Percentiles rank a stretch among this genome's conserved stretches.
phyloP scores from a whole-genome alignment of 1,140 invertebrate species.

The Bombus sibiricus region DNA sequence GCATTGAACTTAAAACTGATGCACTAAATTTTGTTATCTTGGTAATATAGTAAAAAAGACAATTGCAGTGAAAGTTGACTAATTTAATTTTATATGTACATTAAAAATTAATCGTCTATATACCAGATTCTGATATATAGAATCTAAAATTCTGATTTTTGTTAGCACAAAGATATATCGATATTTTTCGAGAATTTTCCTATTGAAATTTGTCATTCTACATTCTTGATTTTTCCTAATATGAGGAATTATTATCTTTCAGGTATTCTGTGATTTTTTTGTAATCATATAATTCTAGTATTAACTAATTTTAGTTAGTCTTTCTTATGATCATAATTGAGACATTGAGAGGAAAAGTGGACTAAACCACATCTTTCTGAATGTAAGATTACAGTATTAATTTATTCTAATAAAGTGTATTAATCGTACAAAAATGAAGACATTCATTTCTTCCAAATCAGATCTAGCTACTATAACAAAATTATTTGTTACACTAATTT shows the following conservation, averaged over 20 bases:
- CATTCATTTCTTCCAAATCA: not conserved
- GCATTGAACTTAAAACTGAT: too few relatives aligned
- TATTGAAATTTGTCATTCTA: not conserved
- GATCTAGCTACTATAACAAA: not conserved
- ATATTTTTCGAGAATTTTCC: not conserved
- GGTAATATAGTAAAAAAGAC: too few relatives aligned
- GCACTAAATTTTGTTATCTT: too few relatives aligned
- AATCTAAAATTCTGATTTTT: too few relatives aligned
- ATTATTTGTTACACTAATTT: not conserved
- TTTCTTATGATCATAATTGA: not conserved
- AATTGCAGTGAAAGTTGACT: too few relatives aligned
- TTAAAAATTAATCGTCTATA: too few relatives aligned
- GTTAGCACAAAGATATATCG: too few relatives aligned
- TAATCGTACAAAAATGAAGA: too few relatives aligned
- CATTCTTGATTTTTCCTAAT: not conserved
- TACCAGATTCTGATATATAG: too few relatives aligned
- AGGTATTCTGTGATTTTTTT: too few relatives aligned
- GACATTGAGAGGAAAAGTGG: not conserved
- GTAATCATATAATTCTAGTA: not conserved
- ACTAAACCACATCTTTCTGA: not conserved
- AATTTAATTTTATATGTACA: too few relatives aligned
- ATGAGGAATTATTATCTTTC: not conserved
- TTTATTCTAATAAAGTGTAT: too few relatives aligned
- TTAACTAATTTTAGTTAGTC: not conserved
- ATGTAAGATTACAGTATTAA: not conserved